Conservation (phyloP, 23 tunicate species). For the Styela plicata region DNA sequence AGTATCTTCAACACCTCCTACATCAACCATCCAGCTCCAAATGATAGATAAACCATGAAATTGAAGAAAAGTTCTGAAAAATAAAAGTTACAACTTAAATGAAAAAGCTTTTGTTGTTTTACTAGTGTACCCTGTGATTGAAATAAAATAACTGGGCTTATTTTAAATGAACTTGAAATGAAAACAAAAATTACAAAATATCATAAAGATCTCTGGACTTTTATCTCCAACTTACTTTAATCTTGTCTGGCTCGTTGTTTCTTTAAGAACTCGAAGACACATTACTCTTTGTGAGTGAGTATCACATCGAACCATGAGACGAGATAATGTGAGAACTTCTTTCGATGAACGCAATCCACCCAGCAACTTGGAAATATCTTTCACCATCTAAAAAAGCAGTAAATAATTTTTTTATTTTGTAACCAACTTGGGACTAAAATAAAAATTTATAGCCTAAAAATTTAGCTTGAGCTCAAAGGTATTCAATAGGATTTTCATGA, state of each 20-base stretch:
- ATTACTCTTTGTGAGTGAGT: conserved; percentile 47
- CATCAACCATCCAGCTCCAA: conserved; percentile 98
- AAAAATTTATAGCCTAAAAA: neutral
- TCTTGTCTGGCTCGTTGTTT: conserved; percentile 50
- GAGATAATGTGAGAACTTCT: conserved; percentile 67
- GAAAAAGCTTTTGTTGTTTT: too few relatives aligned
- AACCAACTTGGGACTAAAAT: too few relatives aligned
- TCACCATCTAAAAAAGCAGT: conserved; percentile 44
- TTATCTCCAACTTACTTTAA: conserved; percentile 82
- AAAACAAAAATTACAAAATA: too few relatives aligned
- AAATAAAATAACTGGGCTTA: too few relatives aligned
- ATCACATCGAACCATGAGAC: conserved; percentile 83
- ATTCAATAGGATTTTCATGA: neutral
- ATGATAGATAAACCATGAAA: conserved; percentile 73
- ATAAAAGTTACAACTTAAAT: too few relatives aligned
- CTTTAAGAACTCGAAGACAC: conserved; percentile 67
- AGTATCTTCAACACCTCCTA: conserved; percentile 7
- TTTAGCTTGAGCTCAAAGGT: neutral
- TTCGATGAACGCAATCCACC: conserved; percentile 60
- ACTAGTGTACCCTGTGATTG: too few relatives aligned
- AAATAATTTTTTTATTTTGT: conserved; percentile 2
- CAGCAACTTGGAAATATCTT: conserved; percentile 43
- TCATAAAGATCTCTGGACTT: too few relatives aligned
- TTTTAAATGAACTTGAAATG: too few relatives aligned
- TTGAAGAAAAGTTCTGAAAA: conserved; percentile 61